Evolutionary conservation across 2,888 invertebrate species (phyloP).

Genomic region (Ischnura elegans): DNA sequence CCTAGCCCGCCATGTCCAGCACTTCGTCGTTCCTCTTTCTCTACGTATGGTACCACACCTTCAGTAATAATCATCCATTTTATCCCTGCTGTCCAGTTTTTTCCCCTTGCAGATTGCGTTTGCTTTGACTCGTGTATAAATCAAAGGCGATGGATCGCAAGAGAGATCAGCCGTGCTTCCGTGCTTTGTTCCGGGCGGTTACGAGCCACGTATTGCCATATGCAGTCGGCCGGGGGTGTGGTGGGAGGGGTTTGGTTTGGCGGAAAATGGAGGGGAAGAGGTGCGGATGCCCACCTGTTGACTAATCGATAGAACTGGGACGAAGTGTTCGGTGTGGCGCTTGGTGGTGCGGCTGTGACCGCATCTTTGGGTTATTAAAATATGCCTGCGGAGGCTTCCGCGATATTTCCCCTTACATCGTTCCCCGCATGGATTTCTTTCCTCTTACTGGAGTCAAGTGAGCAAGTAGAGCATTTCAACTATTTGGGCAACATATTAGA

Average conservation of each 20-base stretch:
- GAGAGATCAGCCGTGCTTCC: too few species aligned
- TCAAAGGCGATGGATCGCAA: too few species aligned
- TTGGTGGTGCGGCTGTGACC: not conserved
- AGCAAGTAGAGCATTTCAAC: too few species aligned
- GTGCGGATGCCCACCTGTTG: conserved; percentile 24
- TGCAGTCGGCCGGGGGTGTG: not conserved
- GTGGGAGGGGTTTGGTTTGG: not conserved
- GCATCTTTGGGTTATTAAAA: not conserved
- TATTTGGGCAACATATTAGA: too few species aligned
- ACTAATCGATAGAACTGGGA: conserved; percentile 12
- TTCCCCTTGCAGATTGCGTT: too few species aligned
- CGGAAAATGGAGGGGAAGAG: not conserved
- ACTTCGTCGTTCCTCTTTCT: too few species aligned
- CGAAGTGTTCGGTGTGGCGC: not conserved
- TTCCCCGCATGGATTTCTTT: not conserved
- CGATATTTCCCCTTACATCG: not conserved
- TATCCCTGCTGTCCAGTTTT: too few species aligned
- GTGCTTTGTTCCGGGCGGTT: not conserved
- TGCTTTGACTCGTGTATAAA: too few species aligned
- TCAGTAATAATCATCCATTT: too few species aligned
- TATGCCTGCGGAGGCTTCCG: not conserved
- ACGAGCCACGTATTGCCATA: not conserved
- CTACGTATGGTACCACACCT: too few species aligned
- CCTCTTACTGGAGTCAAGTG: too few species aligned
- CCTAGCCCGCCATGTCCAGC: too few species aligned